Percentiles rank a stretch among this genome's conserved stretches.
These are phyloP conservation scores for Synergus umbraculus DNA, from an alignment of 2,888 invertebrate species.

Conservation along the genomic window DNA sequence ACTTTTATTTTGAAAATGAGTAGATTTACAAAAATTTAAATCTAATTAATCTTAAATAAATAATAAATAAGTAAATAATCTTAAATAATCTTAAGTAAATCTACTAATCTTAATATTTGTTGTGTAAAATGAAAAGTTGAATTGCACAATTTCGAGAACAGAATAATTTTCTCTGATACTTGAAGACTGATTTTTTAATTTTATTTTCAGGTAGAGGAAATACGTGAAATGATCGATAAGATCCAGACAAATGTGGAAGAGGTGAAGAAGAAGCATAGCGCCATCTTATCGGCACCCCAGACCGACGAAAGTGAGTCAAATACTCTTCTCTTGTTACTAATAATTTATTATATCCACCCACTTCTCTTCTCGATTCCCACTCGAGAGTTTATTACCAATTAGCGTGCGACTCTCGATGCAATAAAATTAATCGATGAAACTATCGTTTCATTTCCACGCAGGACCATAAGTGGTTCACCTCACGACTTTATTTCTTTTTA, in stretches of 20 bases:
- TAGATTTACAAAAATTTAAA: too few relatives aligned
- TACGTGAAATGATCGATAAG: conserved; percentile 99
- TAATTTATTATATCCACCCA: conserved; percentile 43
- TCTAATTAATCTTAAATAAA: too few relatives aligned
- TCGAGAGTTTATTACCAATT: conserved; percentile 47
- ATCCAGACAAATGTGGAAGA: conserved; percentile 99
- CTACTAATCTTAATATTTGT: too few relatives aligned
- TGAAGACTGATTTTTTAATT: conserved; percentile 26
- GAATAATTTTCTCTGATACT: too few relatives aligned
- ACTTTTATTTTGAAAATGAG: too few relatives aligned
- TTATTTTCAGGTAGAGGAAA: conserved; percentile 94
- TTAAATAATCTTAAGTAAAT: too few relatives aligned
- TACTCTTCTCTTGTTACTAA: conserved; percentile 35
- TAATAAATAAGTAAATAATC: too few relatives aligned
- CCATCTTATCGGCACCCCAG: conserved; percentile 98
- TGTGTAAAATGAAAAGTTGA: too few relatives aligned
- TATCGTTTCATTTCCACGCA: conserved; percentile 5
- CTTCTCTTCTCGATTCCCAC: conserved; percentile 19
- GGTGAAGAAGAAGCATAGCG: conserved; percentile 99
- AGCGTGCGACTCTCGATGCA: conserved; percentile 46
- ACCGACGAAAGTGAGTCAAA: conserved; percentile 97
- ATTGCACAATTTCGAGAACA: too few relatives aligned
- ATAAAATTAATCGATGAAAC: conserved; percentile 31
- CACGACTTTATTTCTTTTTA: neutral
- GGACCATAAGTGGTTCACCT: neutral